Conservation (phyloP, 2,113 vertebrate genomes). For the Crotalus horridus region DNA sequence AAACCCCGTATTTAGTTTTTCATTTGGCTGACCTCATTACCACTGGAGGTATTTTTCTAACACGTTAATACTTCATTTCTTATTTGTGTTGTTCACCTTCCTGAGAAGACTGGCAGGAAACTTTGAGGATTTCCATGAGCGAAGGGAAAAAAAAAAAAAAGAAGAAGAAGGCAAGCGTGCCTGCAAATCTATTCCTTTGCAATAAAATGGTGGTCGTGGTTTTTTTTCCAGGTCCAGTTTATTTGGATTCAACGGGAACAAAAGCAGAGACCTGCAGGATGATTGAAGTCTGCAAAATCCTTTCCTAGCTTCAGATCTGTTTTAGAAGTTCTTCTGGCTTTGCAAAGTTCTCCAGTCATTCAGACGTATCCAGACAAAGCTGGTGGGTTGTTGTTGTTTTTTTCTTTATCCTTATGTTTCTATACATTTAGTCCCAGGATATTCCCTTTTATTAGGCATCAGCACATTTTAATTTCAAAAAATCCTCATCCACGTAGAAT, state of each 20-base stretch:
- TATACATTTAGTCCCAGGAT: background rate
- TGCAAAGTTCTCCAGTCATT: background rate
- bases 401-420: background rate
- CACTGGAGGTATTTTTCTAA: background rate
- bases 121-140: background rate
- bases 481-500: background rate
- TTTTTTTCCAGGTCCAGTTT: background rate
- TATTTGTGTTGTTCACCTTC: background rate
- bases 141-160: no score
- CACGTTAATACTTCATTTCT: background rate
- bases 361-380: background rate
- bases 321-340: background rate
- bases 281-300: background rate
- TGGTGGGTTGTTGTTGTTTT: no score
- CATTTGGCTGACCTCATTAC: background rate
- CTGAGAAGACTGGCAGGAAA: background rate
- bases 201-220: background rate
- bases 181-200: fast-evolving
- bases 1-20: no score
- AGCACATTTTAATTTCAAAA: background rate
- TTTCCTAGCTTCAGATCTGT: background rate
- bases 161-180: fast-evolving
- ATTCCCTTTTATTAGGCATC: background rate
- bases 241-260: background rate
- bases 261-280: background rate